Evolutionary conservation across 1,140 invertebrate species (phyloP).

Genomic region (Euglossa dilemma): DNA sequence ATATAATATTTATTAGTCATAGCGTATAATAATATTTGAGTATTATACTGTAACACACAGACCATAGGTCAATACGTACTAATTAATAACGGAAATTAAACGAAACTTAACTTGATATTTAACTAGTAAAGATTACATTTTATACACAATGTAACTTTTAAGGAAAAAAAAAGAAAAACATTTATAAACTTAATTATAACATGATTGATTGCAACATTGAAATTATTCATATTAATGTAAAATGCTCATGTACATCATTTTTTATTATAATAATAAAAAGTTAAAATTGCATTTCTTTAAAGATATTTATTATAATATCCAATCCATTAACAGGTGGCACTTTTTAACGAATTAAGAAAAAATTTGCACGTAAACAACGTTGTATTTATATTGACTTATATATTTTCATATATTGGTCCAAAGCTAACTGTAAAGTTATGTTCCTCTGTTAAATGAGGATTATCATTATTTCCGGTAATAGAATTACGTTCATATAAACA

Average conservation of each 20-base stretch:
- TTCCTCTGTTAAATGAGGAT: neutral
- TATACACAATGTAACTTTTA: conserved; percentile 9
- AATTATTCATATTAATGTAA: neutral
- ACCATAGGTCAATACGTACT: conserved; percentile 10
- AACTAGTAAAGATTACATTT: conserved; percentile 27
- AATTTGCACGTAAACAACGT: conserved; percentile 27
- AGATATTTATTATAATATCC: conserved; percentile 55
- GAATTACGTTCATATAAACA: conserved; percentile 32
- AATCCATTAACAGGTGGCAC: conserved; percentile 51
- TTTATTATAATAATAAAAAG: conserved; percentile 31
- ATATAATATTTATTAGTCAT: conserved; percentile 2
- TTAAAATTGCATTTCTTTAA: conserved; percentile 28
- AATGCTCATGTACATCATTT: conserved; percentile 27
- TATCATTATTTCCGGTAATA: conserved; percentile 34
- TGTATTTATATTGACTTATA: conserved; percentile 32
- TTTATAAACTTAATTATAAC: neutral
- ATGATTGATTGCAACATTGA: neutral
- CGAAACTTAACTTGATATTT: conserved; percentile 8
- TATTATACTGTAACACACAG: conserved; percentile 31
- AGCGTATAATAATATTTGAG: conserved; percentile 6
- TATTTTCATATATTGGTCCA: conserved; percentile 43
- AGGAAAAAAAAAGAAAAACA: conserved; percentile 1
- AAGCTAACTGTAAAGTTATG: conserved; percentile 21
- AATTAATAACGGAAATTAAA: conserved; percentile 19
- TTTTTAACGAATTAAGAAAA: conserved; percentile 43